Base-by-base conservation (phyloP, 2,113 vertebrate genomes). In the Cottus gobio region DNA sequence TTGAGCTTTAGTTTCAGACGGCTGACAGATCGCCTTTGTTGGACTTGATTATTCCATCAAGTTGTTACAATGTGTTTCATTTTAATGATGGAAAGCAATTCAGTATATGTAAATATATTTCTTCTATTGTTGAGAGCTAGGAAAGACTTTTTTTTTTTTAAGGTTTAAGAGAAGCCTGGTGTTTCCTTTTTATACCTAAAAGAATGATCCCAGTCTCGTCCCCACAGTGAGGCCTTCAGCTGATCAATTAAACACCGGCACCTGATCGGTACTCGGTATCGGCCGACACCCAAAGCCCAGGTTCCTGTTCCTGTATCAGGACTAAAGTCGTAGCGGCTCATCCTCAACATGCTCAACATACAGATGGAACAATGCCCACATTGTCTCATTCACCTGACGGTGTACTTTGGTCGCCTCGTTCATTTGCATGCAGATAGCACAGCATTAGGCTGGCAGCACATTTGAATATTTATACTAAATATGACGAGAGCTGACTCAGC, bases 391-490 rank as follows among this genome's bases (percentile, higher is more conserved):
- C n/a, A n/a, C n/a, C n/a, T n/a, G 34, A 56, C 71, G 2, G 36
- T 77, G 63, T 54, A 28, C 34, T 79, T 31, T 63, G 46, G 28
- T 56, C 52, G 64, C 68, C 20, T 48, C 16, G 22, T 71, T 44
- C 44, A 42, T 28, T 18, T 3, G 3, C 34, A 46, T 52, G 46
- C 42, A 37, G 62, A 65, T 24, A 7, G 61, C 71, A 70, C n/a
- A 3, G 12, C 44, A 36, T 75, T 54, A 34, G 42, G 16, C 56
- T 58, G 24, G 24, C 24, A 39, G 44, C 3, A 4, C 6, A 54
- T 83, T 88, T 75, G 72, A 77, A 75, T 83, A 65, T 76, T 75
- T 72, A 57, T 44, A 9, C 44, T 16, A 74, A 46, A 28, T 30
- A 48, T 79, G 71, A 76, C 50, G 62, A 75, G 58, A 7, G 37